Evolutionary conservation across 1,140 invertebrate species (phyloP).

Genomic region (Brachionus asplanchnoidis): DNA sequence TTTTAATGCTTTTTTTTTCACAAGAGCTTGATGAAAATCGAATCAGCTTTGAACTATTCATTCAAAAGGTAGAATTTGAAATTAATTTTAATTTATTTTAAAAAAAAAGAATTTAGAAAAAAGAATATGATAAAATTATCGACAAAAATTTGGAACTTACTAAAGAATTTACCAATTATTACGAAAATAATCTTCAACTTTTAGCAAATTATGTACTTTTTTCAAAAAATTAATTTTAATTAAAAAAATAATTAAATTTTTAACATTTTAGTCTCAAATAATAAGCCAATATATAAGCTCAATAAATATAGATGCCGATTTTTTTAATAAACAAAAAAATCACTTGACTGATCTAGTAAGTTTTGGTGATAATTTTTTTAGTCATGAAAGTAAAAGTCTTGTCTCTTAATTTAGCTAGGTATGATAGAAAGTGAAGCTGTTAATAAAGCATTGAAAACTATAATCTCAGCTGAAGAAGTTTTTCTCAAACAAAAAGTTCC

Average conservation of each 20-base stretch:
- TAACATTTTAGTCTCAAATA: background rate
- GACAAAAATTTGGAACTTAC: slow-evolving; percentile 10
- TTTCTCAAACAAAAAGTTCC: slow-evolving; percentile 26
- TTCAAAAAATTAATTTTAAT: background rate
- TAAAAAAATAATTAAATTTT: background rate
- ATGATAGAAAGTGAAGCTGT: slow-evolving; percentile 22
- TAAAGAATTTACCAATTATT: slow-evolving; percentile 24
- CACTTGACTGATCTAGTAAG: background rate
- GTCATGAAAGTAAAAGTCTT: background rate
- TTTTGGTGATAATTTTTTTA: background rate
- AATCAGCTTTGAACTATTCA: slow-evolving; percentile 5
- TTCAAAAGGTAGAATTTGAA: slow-evolving; percentile 4
- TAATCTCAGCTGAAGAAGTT: slow-evolving; percentile 26
- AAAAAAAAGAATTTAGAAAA: background rate
- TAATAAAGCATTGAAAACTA: background rate
- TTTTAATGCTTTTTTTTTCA: background rate
- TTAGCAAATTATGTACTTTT: background rate
- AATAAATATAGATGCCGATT: slow-evolving; percentile 19
- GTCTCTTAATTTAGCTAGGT: background rate
- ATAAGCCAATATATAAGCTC: slow-evolving; percentile 17
- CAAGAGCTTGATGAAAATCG: background rate
- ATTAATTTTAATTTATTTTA: background rate
- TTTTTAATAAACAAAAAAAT: slow-evolving; percentile 33
- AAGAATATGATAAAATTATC: slow-evolving; percentile 28
- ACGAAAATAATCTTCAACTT: slow-evolving; percentile 30